These are phyloP conservation scores for Eospalax fontanierii DNA, from an alignment of 2,797 vertebrate genomes.

Conservation along the genomic window DNA sequence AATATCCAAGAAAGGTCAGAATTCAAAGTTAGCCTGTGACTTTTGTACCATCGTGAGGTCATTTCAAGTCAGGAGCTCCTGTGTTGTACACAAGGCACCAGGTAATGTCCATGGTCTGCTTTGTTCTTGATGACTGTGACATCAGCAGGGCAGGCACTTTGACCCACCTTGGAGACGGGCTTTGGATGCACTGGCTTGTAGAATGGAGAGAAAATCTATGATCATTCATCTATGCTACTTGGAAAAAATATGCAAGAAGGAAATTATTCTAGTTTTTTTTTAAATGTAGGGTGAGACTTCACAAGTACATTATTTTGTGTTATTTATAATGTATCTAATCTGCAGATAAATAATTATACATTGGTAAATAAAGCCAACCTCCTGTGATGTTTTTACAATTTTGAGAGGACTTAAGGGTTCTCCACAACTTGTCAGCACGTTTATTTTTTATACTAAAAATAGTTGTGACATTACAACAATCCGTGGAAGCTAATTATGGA, in stretches of 20 bases:
- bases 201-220: background rate
- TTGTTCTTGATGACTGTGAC: background rate
- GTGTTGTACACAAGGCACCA: background rate
- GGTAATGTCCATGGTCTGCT: background rate
- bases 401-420: background rate
- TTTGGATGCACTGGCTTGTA: background rate
- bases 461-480: background rate
- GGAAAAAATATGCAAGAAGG: background rate
- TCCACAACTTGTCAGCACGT: background rate
- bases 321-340: background rate
- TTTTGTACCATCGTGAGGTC: background rate
- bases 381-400: background rate
- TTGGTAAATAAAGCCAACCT: background rate
- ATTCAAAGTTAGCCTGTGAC: background rate
- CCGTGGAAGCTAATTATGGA: background rate
- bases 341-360: background rate
- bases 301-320: background rate
- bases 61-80: background rate
- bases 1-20: background rate
- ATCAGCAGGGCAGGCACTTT: background rate
- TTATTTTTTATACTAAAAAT: constrained; percentile 26
- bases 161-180: background rate
- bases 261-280: background rate
- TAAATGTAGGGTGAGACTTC: background rate
- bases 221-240: background rate